Evolutionary conservation across 2,113 vertebrate genomes (phyloP).

Genomic region (Nesoenas mayeri): DNA sequence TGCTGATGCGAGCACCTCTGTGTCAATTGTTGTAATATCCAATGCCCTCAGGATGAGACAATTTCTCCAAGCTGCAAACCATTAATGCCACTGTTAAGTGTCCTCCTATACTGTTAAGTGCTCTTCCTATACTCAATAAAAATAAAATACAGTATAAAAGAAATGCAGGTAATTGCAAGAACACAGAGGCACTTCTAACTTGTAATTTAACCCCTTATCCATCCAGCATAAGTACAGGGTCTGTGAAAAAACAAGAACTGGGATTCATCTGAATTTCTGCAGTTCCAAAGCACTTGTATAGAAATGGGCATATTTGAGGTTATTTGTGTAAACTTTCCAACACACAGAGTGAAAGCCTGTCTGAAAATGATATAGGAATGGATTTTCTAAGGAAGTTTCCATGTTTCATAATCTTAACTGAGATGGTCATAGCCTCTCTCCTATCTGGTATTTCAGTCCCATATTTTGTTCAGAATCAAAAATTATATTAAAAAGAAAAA

Average conservation of each 20-base stretch:
- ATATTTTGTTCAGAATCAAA: background rate
- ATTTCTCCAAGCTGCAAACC: constrained; percentile 41
- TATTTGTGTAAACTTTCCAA: background rate
- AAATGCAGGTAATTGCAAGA: background rate
- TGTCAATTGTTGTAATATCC: constrained; percentile 10
- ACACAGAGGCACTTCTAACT: background rate
- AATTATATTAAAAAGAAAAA: background rate
- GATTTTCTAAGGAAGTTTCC: background rate
- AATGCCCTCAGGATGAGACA: background rate
- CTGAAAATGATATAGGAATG: background rate
- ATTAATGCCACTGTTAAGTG: constrained; percentile 25
- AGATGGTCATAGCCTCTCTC: background rate
- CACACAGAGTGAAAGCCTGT: background rate
- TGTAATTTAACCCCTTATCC: background rate
- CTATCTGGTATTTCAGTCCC: background rate
- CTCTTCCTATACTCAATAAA: background rate
- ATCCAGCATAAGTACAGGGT: background rate
- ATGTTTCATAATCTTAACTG: background rate
- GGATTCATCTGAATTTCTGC: background rate
- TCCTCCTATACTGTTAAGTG: background rate
- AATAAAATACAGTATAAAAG: background rate
- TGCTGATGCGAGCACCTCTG: constrained; percentile 27
- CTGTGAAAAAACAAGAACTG: background rate
- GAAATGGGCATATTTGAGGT: background rate
- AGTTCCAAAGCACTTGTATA: background rate